These are phyloP conservation scores for Campoplex nolae DNA, from an alignment of 2,888 invertebrate species.

Conservation along the genomic window DNA sequence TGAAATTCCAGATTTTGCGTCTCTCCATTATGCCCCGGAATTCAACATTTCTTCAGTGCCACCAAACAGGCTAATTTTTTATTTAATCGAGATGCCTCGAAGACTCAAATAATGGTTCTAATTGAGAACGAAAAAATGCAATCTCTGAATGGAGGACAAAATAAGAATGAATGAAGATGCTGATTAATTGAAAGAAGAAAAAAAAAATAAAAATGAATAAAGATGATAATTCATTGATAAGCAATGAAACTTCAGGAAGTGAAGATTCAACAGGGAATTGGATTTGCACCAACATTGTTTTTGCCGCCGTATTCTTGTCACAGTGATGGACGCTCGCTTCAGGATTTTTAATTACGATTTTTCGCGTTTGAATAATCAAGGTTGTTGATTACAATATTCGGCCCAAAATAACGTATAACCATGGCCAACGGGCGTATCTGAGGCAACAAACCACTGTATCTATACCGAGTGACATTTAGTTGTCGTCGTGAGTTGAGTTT, in stretches of 20 bases:
- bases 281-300: neutral
- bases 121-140: too few relatives aligned
- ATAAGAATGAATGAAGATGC: too few relatives aligned
- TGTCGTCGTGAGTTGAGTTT: slow-evolving; percentile 41
- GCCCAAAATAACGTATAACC: neutral
- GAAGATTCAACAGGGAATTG: too few relatives aligned
- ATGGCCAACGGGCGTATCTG: neutral
- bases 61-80: neutral
- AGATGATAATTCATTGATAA: neutral
- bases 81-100: neutral
- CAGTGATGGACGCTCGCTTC: neutral
- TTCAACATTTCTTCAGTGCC: too few relatives aligned
- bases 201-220: neutral
- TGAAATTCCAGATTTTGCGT: too few relatives aligned
- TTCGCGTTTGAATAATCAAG: neutral
- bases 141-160: too few relatives aligned
- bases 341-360: neutral
- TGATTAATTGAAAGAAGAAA: too few relatives aligned
- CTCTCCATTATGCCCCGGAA: too few relatives aligned
- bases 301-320: neutral
- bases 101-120: neutral
- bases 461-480: slow-evolving; percentile 41
- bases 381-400: neutral
- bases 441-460: slow-evolving; percentile 32
- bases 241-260: neutral